Conservation (phyloP, 2,888 invertebrate genomes). For the Mythimna lalbum region DNA sequence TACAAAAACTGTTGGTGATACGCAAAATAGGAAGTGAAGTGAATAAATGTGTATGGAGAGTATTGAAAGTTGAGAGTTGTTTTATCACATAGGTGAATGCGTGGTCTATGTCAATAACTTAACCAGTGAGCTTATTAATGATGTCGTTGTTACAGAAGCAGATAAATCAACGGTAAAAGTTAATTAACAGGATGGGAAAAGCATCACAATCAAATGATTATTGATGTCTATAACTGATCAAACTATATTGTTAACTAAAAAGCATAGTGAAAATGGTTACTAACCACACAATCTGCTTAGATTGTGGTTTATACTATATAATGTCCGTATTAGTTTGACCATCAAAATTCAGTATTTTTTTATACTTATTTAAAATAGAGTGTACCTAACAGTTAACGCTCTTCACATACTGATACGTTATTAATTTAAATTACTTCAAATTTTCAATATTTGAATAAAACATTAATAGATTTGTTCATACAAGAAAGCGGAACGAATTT, state of each 20-base stretch:
- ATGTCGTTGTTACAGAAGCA: no score
- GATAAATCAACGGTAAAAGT: not conserved
- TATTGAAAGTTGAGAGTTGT: slow-evolving; percentile 33
- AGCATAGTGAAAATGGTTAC: not conserved
- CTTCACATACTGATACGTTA: not conserved
- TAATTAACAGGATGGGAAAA: not conserved
- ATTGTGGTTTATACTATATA: not conserved
- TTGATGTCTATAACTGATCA: not conserved
- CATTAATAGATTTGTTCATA: slow-evolving; percentile 1
- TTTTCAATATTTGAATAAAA: not conserved
- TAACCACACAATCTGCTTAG: slow-evolving; percentile 10
- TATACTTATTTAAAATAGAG: slow-evolving; percentile 11
- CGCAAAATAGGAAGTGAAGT: slow-evolving; percentile 51
- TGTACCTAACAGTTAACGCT: not conserved
- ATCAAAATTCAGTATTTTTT: not conserved
- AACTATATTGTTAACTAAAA: not conserved
- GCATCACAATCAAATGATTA: no score
- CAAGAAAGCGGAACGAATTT: slow-evolving; percentile 38
- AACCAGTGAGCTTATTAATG: not conserved
- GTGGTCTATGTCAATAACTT: not conserved
- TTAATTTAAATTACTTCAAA: not conserved
- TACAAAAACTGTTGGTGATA: slow-evolving; percentile 40
- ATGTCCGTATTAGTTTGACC: not conserved
- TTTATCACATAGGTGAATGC: slow-evolving; percentile 7
- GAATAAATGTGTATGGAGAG: slow-evolving; percentile 10